phyloP scores from a whole-genome alignment of 2,888 invertebrate genomes.

The Leptopilina drosophilae region DNA sequence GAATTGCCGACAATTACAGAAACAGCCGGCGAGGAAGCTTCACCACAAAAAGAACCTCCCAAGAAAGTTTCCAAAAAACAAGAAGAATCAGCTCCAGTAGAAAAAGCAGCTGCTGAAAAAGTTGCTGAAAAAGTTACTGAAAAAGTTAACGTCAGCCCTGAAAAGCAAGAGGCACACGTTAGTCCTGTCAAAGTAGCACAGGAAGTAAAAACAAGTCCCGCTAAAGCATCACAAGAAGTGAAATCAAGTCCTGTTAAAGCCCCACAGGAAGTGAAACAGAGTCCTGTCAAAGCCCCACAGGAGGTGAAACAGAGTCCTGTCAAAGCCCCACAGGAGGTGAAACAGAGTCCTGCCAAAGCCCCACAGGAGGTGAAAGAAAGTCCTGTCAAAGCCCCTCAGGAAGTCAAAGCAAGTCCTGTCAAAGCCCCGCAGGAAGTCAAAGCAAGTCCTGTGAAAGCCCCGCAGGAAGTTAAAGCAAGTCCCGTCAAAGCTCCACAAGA shows the following conservation, averaged over 20 bases:
- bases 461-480: not conserved
- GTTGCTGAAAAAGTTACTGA: conserved; percentile 22
- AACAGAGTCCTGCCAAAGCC: too few relatives aligned
- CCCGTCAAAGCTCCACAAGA: conserved; percentile 37
- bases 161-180: conserved; percentile 23
- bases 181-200: conserved; percentile 48
- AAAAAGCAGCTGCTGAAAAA: not conserved
- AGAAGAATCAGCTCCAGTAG: conserved; percentile 13
- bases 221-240: not conserved
- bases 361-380: not conserved
- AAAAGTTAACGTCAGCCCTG: conserved; percentile 43
- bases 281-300: conserved; percentile 35
- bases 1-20: conserved; percentile 31
- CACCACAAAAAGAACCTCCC: conserved; percentile 6
- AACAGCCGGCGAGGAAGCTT: conserved; percentile 41
- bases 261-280: conserved; percentile 34
- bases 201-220: conserved; percentile 41
- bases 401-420: not conserved
- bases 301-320: not conserved
- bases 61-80: conserved; percentile 41
- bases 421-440: not conserved
- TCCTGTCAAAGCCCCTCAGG: conserved; percentile 49
- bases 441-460: conserved; percentile 18
- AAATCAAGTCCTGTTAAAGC: conserved; percentile 27
- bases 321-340: conserved; percentile 4